Conservation (phyloP, 30 jellyfish, hydroid and myxozoan genomes). For the Turritopsis dohrnii region DNA sequence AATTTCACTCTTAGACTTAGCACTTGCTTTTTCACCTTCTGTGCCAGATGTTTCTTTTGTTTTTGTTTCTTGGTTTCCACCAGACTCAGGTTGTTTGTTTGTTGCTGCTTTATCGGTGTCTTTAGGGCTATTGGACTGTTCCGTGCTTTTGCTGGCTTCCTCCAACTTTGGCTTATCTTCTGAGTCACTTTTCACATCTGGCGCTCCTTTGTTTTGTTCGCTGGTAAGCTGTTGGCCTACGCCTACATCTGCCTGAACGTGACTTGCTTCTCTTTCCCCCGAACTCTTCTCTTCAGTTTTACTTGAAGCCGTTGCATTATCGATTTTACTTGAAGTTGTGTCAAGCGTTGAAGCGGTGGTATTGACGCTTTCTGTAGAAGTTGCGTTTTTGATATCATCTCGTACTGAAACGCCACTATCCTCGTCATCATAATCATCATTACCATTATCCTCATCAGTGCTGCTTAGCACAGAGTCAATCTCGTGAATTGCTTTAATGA, state of each 20-base stretch:
- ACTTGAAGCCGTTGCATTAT: constrained; percentile 20
- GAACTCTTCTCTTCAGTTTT: constrained; percentile 23
- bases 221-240: constrained; percentile 32
- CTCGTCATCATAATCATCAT: constrained; percentile 52
- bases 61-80: constrained; percentile 6
- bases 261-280: constrained; percentile 24
- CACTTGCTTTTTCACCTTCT: constrained; percentile 6
- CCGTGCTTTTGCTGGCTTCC: constrained; percentile 4
- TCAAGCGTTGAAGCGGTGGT: constrained; percentile 3
- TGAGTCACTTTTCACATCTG: constrained; percentile 4
- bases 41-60: neutral
- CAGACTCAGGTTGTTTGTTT: constrained; percentile 1
- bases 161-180: neutral
- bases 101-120: constrained; percentile 20
- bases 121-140: neutral
- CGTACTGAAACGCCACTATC: constrained; percentile 20
- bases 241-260: constrained; percentile 22
- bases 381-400: constrained; percentile 26
- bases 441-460: constrained; percentile 44
- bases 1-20: constrained; percentile 18
- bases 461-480: constrained; percentile 13
- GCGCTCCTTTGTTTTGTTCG: constrained; percentile 15
- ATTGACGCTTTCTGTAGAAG: constrained; percentile 11
- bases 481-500: constrained; percentile 23
- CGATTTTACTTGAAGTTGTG: constrained; percentile 3